Evolutionary conservation across 2,888 invertebrate species (phyloP).

Genomic region (Synergus itoensis): DNA sequence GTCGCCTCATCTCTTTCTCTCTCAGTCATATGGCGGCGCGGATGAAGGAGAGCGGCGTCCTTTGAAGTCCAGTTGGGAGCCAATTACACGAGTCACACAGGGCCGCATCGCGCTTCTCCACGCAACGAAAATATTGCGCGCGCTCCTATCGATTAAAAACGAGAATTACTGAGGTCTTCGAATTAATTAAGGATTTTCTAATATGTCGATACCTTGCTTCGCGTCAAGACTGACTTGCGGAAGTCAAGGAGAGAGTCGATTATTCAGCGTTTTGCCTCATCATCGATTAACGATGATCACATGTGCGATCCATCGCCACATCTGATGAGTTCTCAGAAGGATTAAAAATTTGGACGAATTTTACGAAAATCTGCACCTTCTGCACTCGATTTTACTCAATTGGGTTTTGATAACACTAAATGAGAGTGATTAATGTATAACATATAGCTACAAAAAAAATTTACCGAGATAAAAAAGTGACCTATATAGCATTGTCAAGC

Average conservation of each 20-base stretch:
- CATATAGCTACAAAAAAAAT: too few relatives aligned
- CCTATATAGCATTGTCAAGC: too few relatives aligned
- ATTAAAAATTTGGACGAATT: not conserved
- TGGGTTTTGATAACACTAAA: too few relatives aligned
- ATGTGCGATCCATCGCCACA: not conserved
- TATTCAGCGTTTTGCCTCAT: not conserved
- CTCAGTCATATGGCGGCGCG: conserved; percentile 74
- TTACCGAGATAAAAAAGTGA: too few relatives aligned
- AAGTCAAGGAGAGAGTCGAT: conserved; percentile 9
- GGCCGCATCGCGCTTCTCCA: conserved; percentile 70
- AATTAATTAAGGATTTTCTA: conserved; percentile 50
- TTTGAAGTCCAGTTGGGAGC: conserved; percentile 79
- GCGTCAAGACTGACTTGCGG: conserved; percentile 34
- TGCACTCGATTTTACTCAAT: not conserved
- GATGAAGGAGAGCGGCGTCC: conserved; percentile 77
- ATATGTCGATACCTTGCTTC: conserved; percentile 41
- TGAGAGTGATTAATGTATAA: too few relatives aligned
- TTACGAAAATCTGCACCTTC: not conserved
- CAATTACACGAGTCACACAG: conserved; percentile 79
- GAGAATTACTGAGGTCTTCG: conserved; percentile 57
- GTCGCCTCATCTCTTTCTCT: conserved; percentile 56
- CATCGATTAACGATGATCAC: conserved; percentile 4
- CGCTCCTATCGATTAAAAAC: conserved; percentile 71
- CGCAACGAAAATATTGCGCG: conserved; percentile 67
- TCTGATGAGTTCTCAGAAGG: not conserved